phyloP scores from a whole-genome alignment of 2,888 invertebrate species.

The Agrotis clavis region DNA sequence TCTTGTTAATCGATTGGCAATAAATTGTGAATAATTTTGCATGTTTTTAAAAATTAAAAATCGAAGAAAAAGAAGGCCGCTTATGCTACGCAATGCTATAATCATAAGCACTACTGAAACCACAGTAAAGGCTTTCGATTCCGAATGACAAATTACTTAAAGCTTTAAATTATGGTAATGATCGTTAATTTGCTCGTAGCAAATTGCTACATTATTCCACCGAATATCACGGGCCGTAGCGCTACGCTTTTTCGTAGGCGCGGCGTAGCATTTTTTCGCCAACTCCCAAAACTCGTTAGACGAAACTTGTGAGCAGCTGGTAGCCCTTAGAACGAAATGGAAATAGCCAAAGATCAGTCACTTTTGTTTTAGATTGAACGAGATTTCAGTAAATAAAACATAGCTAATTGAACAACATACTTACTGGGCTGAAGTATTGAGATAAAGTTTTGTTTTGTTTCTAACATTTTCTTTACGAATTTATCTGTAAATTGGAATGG shows the following conservation, averaged over 20 bases:
- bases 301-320: slow-evolving; percentile 30
- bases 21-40: background rate
- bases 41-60: background rate
- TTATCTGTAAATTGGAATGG: slow-evolving; percentile 36
- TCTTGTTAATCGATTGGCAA: slow-evolving; percentile 14
- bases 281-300: slow-evolving; percentile 55
- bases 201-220: slow-evolving; percentile 64
- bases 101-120: slow-evolving; percentile 28
- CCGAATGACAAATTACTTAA: slow-evolving; percentile 58
- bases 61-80: background rate
- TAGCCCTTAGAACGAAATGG: slow-evolving; percentile 35
- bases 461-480: slow-evolving; percentile 34
- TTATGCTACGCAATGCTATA: background rate
- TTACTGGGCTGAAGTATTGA: slow-evolving; percentile 34
- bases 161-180: slow-evolving; percentile 60
- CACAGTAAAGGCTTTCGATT: slow-evolving; percentile 47
- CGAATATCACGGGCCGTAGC: slow-evolving; percentile 65
- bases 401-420: slow-evolving; percentile 58
- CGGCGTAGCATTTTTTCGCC: slow-evolving; percentile 57
- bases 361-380: slow-evolving; percentile 33
- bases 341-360: slow-evolving; percentile 47
- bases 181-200: slow-evolving; percentile 58
- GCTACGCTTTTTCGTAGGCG: slow-evolving; percentile 68
- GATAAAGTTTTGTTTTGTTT: slow-evolving; percentile 45
- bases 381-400: slow-evolving; percentile 51